Evolutionary conservation across 1,140 invertebrate species (phyloP), one percentile per base, ranked within the genome.

Genomic region (Aphelinus atriplicis): DNA sequence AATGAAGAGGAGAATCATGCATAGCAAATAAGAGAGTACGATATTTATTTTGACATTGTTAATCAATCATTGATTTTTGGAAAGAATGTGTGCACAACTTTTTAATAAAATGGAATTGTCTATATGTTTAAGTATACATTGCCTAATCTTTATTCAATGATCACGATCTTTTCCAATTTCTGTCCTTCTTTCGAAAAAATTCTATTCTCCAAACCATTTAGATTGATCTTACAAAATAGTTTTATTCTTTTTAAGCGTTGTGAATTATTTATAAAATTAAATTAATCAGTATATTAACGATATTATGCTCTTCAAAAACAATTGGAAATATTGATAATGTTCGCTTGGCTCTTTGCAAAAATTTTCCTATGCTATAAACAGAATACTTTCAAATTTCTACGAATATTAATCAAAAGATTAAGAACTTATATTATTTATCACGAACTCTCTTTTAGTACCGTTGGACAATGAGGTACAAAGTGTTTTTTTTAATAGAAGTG

Each of bases 21-120:
- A 82, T 82, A 82, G 80, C 53, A 80, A 82, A 85, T 82, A 81
- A 81, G 26, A 85, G 81, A 86, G 78, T 80, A 82, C 77, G 73
- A 84, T 86, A 87, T 87, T 88, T 87, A 88, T 88, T 87, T 87
- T 88, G 84, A 84, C 79, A 87, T 85, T 84, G 85, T 87, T 87
- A 82, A 81, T 85, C 78, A 79, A 83, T 84, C 81, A 83, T 84
- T 83, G 78, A 84, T 82, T 63, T 75, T 79, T 84, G 77, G 79
- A 81, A 80, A 83, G 79, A 78, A 83, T 83, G 80, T 86, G 81
- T 84, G 83, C 84, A 86, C 82, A 84, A 81, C 83, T 87, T 86
- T 86, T 79, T 84, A 86, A 86, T 86, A 86, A 85, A 83, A 83
- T 74, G 76, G 77, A 83, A 83, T 81, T 84, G 81, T 83, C 80